Evolutionary conservation across 2,797 vertebrate genomes (phyloP), one percentile per base, ranked within the genome.

Genomic region (Lepus townsendii): DNA sequence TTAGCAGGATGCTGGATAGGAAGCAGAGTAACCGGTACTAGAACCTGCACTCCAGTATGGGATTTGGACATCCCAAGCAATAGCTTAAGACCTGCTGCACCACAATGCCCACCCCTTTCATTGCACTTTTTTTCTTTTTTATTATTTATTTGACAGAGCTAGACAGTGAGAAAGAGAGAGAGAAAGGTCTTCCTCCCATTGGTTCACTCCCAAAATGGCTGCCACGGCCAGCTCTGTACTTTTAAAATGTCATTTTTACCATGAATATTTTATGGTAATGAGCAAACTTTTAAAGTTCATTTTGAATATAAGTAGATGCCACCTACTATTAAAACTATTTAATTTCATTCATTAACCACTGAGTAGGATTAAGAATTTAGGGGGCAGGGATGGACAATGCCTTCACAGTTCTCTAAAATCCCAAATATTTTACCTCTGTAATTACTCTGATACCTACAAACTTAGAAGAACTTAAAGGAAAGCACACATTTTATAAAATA

Each of bases 211-310:
- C 42, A 42, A 42, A 42, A 42, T 42, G 42, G 42, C 42, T 7
- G 7, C 42, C 42, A 8, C 0, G 42, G 42, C 42, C 42, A 42
- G 42, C 14, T 60, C 30, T 73, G 12, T 47, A 60, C 60, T 62
- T 90, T 86, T 42, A 72, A 54, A 91, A 35, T 65, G 20, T 78
- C 77, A 16, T 71, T n/a, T 87, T 87, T 90, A 83, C n/a, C 42
- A 90, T 62, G 13, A 24, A 35, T n/a, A 38, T 83, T 83, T 90
- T 52, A 78, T 92, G 86, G 86, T 83, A 87, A 68, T 90, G 30
- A 85, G 20, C 30, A 87, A 75, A 68, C 5, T 20, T 73, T 75
- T 9, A 32, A 47, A 73, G 57, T 87, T 93, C 27, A 62, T 73
- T 96, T 84, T 95, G 16, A 85, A 90, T 94, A 87, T 32, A 83